Base-by-base conservation (phyloP, 2,888 invertebrate genomes). In the Mylabris sibirica region DNA sequence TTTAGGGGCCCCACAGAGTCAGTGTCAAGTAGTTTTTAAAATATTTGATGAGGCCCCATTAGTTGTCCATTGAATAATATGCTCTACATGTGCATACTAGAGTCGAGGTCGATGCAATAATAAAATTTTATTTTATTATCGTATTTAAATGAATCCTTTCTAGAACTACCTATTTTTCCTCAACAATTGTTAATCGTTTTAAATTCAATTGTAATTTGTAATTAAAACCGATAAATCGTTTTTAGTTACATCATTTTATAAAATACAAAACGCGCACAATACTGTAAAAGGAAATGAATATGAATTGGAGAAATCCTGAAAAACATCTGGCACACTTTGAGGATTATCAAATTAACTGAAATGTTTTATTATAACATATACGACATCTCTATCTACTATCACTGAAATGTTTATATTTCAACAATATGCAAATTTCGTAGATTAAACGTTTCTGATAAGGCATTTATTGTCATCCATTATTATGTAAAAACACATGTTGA, bases 311-410 rank as follows among this genome's bases (percentile, higher is more conserved):
- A 14, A 24, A 24, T 11, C 8, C 9, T 53, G 20, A 53, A 53
- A 41, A 57, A 57, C 57, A 57, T 57, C 57, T 57, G 57, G 57
- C 57, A 57, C 57, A 14, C 4, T 30, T 30, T 30, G 30, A 30
- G 24, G 14, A 22, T 53, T 11, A 38, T n/a, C 2, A 41, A 8
- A 53, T 53, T 14, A 57, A n/a, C 44, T 57, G 24, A 26, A 57
- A 26, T 6, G 24, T 57, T 57, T 57, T 57, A 57, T 57, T 26
- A 3, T 24, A 3, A 44, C n/a, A 14, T n/a, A 12, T 53, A 3
- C 20, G 5, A 0, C 8, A 1, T 44, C 53, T n/a, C n/a, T n/a
- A n/a, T n/a, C n/a, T n/a, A n/a, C n/a, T n/a, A n/a, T n/a, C n/a
- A n/a, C n/a, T 53, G 53, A 53, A 53, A 53, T 12, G 20, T 20